A percentile compares a stretch with the other conserved stretches of the same genome.
These are phyloP conservation scores for Mugil cephalus DNA, from an alignment of 2,113 vertebrate species.

Conservation along the genomic window DNA sequence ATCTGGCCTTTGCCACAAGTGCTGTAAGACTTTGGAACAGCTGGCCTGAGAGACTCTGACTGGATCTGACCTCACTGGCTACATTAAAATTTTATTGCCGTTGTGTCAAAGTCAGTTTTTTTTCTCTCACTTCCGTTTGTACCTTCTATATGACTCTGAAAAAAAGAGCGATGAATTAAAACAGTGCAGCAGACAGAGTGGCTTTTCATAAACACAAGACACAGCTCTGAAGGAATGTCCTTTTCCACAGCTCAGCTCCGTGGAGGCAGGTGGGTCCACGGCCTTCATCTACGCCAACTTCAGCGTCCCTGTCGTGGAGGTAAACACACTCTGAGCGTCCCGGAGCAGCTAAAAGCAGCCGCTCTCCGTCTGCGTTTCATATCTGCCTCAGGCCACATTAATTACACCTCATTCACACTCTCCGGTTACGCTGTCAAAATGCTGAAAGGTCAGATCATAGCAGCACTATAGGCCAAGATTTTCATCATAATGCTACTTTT, in stretches of 20 bases:
- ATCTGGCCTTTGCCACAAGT: constrained; percentile 10
- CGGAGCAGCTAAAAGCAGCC: neutral
- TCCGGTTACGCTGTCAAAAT: constrained; percentile 43
- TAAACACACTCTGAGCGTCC: constrained; percentile 68
- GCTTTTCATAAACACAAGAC: constrained; percentile 54
- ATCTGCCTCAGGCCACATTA: constrained; percentile 21
- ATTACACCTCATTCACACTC: constrained; percentile 17
- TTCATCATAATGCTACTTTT: constrained; percentile 40
- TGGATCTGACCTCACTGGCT: constrained; percentile 6
- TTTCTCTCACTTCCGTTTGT: neutral
- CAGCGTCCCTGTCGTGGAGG: constrained; percentile 92
- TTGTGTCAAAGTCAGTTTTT: neutral
- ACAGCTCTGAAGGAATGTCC: constrained; percentile 62
- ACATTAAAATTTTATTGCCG: constrained; percentile 16
- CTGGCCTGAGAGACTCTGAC: constrained; percentile 11
- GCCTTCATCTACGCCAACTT: constrained; percentile 94
- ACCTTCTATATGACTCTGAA: neutral
- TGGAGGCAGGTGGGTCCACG: constrained; percentile 92
- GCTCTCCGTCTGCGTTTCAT: constrained; percentile 9
- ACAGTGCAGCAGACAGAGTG: constrained; percentile 17
- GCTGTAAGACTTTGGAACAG: constrained; percentile 31
- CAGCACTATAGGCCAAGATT: constrained; percentile 24
- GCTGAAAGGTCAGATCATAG: constrained; percentile 26
- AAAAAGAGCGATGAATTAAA: constrained; percentile 26
- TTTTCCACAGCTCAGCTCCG: constrained; percentile 89